Conservation (phyloP, 2,888 invertebrate species). For the Tenodera sinensis region DNA sequence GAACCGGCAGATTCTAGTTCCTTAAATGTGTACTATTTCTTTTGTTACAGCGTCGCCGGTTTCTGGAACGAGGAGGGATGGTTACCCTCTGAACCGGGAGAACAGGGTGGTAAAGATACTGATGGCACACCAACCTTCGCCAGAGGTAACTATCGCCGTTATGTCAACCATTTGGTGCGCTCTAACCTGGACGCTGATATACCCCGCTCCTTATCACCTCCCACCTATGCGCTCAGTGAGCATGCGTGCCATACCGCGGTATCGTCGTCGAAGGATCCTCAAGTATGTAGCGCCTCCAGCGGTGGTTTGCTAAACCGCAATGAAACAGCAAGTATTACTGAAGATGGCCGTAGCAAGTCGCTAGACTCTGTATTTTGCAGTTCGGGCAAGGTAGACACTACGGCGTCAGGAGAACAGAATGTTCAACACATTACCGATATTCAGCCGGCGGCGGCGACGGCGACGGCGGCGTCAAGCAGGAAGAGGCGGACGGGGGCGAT, state of each 20-base stretch:
- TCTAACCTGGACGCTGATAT: background rate
- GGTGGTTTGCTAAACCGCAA: background rate
- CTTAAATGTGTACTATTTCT: background rate
- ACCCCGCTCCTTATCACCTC: background rate
- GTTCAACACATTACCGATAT: background rate
- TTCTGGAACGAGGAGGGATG: constrained; percentile 30
- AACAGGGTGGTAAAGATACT: background rate
- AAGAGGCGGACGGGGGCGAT: constrained; percentile 13
- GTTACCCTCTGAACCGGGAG: background rate
- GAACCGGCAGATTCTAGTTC: too few species aligned
- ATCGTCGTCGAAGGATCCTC: background rate
- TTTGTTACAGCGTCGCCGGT: constrained; percentile 23
- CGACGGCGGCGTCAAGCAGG: background rate
- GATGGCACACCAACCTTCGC: constrained; percentile 2
- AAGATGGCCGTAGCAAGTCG: background rate
- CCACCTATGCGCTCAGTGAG: background rate
- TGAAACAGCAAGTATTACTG: background rate
- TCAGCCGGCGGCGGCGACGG: background rate
- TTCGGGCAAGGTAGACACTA: background rate
- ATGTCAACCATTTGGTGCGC: constrained; percentile 31
- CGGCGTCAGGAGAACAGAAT: background rate
- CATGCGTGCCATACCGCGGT: background rate
- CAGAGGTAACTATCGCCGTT: constrained; percentile 30
- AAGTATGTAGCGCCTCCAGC: background rate
- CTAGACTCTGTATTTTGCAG: background rate